A percentile compares a stretch with the other conserved stretches of the same genome.
Evolutionary conservation across 2,113 vertebrate species (phyloP).

Genomic region (Menidia beryllina): DNA sequence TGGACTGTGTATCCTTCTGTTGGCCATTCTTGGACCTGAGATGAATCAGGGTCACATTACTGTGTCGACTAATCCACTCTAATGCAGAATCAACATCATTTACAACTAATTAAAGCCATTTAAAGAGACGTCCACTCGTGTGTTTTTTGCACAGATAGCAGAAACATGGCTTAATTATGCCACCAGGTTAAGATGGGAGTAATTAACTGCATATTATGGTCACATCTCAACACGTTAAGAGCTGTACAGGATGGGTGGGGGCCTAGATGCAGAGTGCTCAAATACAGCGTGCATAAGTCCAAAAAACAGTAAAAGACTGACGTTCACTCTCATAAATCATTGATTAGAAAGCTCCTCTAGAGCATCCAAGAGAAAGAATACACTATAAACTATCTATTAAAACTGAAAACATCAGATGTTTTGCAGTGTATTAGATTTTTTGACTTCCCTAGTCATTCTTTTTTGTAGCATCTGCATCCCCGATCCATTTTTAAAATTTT

Average conservation of each 20-base stretch:
- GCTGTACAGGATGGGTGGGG: conserved; percentile 53
- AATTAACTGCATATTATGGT: conserved; percentile 75
- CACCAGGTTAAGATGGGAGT: conserved; percentile 73
- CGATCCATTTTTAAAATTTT: too few relatives aligned
- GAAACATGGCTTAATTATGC: conserved; percentile 63
- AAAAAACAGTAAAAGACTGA: conserved; percentile 27
- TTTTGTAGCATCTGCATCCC: neutral
- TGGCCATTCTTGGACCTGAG: conserved; percentile 31
- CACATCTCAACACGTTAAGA: conserved; percentile 33
- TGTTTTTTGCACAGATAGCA: conserved; percentile 70
- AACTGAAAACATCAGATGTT: conserved; percentile 11
- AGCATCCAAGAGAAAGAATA: conserved; percentile 1
- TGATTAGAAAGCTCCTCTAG: conserved; percentile 19
- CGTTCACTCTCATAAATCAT: conserved; percentile 23
- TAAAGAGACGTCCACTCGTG: conserved; percentile 69
- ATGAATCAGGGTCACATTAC: conserved; percentile 60
- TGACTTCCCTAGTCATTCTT: neutral
- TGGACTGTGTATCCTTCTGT: conserved; percentile 29
- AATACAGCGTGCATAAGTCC: conserved; percentile 38
- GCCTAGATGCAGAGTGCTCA: conserved; percentile 32
- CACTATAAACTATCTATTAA: neutral
- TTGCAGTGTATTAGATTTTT: neutral
- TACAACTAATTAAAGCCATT: conserved; percentile 80
- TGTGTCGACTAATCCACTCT: conserved; percentile 72
- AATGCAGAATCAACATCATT: conserved; percentile 69